These are phyloP conservation scores for Nycticebus coucang DNA, from an alignment of 2,113 vertebrate species.

Conservation along the genomic window DNA sequence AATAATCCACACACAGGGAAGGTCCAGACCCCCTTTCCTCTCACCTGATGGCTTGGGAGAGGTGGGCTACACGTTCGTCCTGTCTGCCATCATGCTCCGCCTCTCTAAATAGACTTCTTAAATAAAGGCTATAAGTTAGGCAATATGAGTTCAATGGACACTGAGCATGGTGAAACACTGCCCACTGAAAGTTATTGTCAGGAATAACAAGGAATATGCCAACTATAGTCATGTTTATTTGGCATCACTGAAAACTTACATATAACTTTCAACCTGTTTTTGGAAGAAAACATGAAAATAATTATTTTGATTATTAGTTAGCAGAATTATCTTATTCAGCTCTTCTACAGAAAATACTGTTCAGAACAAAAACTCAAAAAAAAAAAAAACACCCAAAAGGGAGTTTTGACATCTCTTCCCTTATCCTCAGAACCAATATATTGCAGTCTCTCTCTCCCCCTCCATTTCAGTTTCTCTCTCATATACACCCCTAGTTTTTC, in stretches of 20 bases:
- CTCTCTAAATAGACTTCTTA: too few relatives aligned
- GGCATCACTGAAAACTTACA: neutral
- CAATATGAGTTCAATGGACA: neutral
- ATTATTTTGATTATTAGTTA: neutral
- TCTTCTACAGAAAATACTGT: neutral
- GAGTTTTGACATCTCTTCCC: neutral
- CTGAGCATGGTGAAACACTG: neutral
- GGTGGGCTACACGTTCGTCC: too few relatives aligned
- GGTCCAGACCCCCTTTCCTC: too few relatives aligned
- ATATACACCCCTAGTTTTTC: neutral
- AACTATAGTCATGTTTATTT: neutral
- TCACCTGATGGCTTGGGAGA: too few relatives aligned
- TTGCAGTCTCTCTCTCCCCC: neutral
- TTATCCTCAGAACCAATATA: neutral
- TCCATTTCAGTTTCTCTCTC: too few relatives aligned
- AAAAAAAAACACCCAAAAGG: neutral
- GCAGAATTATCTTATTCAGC: neutral
- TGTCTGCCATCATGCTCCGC: too few relatives aligned
- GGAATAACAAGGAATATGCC: neutral
- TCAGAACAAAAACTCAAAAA: neutral
- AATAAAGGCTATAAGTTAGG: neutral
- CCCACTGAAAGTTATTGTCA: neutral
- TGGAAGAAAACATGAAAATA: neutral
- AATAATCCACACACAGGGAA: too few relatives aligned
- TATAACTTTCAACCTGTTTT: neutral